Percentiles rank a stretch among this genome's conserved stretches.
Conservation (phyloP, 2,888 invertebrate genomes). For the Lepidochrysops patricia region DNA sequence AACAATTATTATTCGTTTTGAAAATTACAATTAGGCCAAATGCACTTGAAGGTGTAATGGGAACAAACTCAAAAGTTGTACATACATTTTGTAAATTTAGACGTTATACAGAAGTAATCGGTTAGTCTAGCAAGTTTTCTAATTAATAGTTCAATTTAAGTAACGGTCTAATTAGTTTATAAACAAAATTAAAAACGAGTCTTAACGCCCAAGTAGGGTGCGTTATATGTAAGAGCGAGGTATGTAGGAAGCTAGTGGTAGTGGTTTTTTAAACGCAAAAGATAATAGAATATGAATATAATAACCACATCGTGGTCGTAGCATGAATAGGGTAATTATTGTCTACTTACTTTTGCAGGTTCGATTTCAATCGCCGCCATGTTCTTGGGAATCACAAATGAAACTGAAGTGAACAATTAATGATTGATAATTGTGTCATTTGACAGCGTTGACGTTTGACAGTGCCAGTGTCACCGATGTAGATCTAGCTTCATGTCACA, state of each 20-base stretch:
- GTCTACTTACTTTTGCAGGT: constrained; percentile 54
- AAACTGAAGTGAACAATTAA: neutral
- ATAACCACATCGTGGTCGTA: neutral
- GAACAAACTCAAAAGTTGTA: neutral
- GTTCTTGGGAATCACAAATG: constrained; percentile 41
- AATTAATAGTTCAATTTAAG: neutral
- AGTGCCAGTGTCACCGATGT: neutral
- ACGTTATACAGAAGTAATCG: neutral
- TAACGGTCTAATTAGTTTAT: constrained; percentile 17
- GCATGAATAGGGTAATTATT: neutral
- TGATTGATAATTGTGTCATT: neutral
- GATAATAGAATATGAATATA: neutral
- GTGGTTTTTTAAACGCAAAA: neutral
- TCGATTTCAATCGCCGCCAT: constrained; percentile 77
- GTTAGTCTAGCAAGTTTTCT: neutral
- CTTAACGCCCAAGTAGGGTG: constrained; percentile 32
- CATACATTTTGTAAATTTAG: neutral
- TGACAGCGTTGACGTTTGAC: neutral
- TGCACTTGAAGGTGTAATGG: neutral
- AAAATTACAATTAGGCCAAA: constrained; percentile 1
- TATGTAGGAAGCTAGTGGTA: neutral
- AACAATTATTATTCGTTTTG: constrained; percentile 17
- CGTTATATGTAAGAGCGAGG: neutral
- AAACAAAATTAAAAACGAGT: constrained; percentile 20
- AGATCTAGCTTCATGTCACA: neutral